Percentiles rank a stretch among this genome's conserved stretches.
These are phyloP conservation scores for Ooceraea biroi DNA, from an alignment of 1,140 invertebrate genomes.

Conservation along the genomic window DNA sequence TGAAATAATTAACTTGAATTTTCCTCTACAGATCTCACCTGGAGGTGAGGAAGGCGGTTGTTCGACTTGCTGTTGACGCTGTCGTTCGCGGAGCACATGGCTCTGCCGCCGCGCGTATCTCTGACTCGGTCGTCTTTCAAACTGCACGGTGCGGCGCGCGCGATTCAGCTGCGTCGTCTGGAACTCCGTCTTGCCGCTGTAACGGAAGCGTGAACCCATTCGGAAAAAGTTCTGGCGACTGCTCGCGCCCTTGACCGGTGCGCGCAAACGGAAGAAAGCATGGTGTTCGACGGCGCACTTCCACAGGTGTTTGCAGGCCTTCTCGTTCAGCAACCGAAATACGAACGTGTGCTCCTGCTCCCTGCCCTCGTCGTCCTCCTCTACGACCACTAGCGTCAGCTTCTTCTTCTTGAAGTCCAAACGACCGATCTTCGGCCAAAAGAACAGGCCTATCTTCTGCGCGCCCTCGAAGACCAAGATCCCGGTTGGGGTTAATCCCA, in stretches of 20 bases:
- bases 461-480: slow-evolving; percentile 98
- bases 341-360: slow-evolving; percentile 97
- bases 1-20: no score
- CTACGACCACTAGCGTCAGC: slow-evolving; percentile 96
- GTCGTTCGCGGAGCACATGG: slow-evolving; percentile 92
- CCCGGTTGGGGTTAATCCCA: slow-evolving; percentile 99
- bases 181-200: slow-evolving; percentile 97
- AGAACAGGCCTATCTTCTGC: slow-evolving; percentile 99
- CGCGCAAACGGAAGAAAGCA: slow-evolving; percentile 98
- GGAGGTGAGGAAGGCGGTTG: slow-evolving; percentile 72
- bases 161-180: slow-evolving; percentile 96
- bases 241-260: slow-evolving; percentile 95
- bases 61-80: slow-evolving; percentile 86
- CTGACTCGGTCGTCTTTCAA: slow-evolving; percentile 98
- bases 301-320: slow-evolving; percentile 99
- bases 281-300: slow-evolving; percentile 99
- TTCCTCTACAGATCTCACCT: slow-evolving; percentile 66
- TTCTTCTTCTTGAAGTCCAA: slow-evolving; percentile 98
- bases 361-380: slow-evolving; percentile 97
- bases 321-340: slow-evolving; percentile 95
- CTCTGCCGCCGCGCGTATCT: slow-evolving; percentile 96
- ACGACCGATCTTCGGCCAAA: slow-evolving; percentile 98
- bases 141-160: slow-evolving; percentile 95
- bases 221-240: slow-evolving; percentile 98
- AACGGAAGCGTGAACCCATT: slow-evolving; percentile 98